phyloP scores from a whole-genome alignment of 2,888 invertebrate species.

The Xanthorhoe spadicearia region DNA sequence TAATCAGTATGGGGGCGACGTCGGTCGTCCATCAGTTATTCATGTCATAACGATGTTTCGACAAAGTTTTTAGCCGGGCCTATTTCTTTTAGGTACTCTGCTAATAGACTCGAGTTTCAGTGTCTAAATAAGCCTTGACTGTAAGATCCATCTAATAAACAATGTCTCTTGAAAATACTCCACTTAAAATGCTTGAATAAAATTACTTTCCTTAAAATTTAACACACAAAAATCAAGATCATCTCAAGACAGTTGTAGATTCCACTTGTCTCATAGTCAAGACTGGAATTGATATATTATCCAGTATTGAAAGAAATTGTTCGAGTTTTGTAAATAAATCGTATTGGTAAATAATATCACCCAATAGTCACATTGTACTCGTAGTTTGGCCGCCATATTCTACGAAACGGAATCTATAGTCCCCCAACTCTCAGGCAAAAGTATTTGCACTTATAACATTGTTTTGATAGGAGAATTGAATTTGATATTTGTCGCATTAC shows the following conservation, averaged over 20 bases:
- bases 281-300: neutral
- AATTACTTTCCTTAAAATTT: too few species aligned
- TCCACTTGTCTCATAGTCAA: neutral
- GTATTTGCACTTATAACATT: conserved; percentile 16
- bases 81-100: conserved; percentile 39
- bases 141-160: conserved; percentile 3
- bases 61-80: conserved; percentile 63
- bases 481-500: conserved; percentile 3
- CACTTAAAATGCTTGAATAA: too few species aligned
- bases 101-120: conserved; percentile 44
- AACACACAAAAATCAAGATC: too few species aligned
- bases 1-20: conserved; percentile 74
- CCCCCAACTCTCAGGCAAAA: conserved; percentile 9
- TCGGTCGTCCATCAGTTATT: conserved; percentile 75
- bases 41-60: conserved; percentile 71
- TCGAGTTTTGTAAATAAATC: conserved; percentile 1
- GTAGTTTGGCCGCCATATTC: neutral
- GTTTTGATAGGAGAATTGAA: conserved; percentile 11
- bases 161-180: neutral
- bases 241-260: too few species aligned
- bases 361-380: conserved; percentile 7
- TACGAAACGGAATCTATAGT: conserved; percentile 7
- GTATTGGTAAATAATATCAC: conserved; percentile 10
- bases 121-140: conserved; percentile 9
- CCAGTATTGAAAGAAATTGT: conserved; percentile 5